These are phyloP conservation scores for Microctonus brassicae DNA, from an alignment of 2,888 invertebrate species.

Conservation along the genomic window DNA sequence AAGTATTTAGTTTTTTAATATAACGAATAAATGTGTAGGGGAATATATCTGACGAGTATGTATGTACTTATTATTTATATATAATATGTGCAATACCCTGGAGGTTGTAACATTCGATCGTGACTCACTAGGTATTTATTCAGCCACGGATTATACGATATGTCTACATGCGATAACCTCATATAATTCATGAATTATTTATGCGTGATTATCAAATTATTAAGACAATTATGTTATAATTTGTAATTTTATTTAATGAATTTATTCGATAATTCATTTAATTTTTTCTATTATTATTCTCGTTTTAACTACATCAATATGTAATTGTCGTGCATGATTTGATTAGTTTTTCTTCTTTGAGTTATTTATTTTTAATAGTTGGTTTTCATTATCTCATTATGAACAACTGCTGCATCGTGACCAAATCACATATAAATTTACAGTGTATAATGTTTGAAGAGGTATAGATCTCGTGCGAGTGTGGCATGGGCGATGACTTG, in stretches of 20 bases:
- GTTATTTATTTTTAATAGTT: background rate
- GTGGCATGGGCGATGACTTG: slow-evolving; percentile 36
- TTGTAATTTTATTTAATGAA: background rate
- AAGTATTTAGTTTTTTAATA: slow-evolving; percentile 2
- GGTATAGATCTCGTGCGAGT: background rate
- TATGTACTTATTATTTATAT: slow-evolving; percentile 21
- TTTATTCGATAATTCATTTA: background rate
- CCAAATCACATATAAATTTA: background rate
- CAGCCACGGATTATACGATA: slow-evolving; percentile 32
- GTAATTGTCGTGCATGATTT: no score
- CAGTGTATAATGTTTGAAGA: background rate
- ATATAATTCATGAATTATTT: slow-evolving; percentile 10
- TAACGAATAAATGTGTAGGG: background rate
- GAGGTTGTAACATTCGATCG: slow-evolving; percentile 34
- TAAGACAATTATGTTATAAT: background rate
- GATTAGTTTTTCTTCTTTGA: no score
- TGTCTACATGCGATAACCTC: slow-evolving; percentile 36
- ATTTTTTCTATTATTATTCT: no score
- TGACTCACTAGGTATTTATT: slow-evolving; percentile 37
- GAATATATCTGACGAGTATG: slow-evolving; percentile 11
- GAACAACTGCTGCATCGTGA: background rate
- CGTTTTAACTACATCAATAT: no score
- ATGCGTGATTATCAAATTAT: slow-evolving; percentile 10
- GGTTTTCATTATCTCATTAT: background rate
- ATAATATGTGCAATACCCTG: slow-evolving; percentile 30